phyloP scores from a whole-genome alignment of 2,888 invertebrate species.

The Crocallis elinguaria region DNA sequence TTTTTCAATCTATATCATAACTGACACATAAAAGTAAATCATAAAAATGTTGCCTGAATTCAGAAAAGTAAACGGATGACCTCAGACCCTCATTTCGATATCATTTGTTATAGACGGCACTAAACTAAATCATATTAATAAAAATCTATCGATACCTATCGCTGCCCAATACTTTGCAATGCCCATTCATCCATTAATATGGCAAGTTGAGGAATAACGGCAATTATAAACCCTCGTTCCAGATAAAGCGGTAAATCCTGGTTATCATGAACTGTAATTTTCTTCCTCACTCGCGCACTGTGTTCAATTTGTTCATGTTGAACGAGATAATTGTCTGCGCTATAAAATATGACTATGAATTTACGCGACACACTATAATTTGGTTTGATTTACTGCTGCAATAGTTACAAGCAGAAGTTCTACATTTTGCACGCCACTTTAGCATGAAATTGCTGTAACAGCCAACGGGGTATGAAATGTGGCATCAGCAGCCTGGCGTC shows the following conservation, averaged over 20 bases:
- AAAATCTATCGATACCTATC: neutral
- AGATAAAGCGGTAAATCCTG: slow-evolving; percentile 41
- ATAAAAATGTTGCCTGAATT: too few species aligned
- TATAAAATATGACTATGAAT: slow-evolving; percentile 60
- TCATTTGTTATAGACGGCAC: neutral
- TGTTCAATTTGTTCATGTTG: slow-evolving; percentile 54
- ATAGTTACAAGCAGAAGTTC: slow-evolving; percentile 56
- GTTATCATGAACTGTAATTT: slow-evolving; percentile 42
- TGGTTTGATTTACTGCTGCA: slow-evolving; percentile 65
- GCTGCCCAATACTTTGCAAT: slow-evolving; percentile 12
- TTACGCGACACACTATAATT: slow-evolving; percentile 60
- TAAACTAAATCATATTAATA: slow-evolving; percentile 1
- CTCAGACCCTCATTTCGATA: neutral
- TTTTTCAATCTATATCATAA: too few species aligned
- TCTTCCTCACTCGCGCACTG: slow-evolving; percentile 38
- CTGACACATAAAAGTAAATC: too few species aligned
- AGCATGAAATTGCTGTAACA: slow-evolving; percentile 55
- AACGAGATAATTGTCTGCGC: slow-evolving; percentile 64
- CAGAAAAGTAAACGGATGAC: too few species aligned
- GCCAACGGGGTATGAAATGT: slow-evolving; percentile 48
- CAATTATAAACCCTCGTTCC: slow-evolving; percentile 32
- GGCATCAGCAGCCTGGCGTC: slow-evolving; percentile 33
- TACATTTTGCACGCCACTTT: slow-evolving; percentile 62
- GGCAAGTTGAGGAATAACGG: slow-evolving; percentile 20
- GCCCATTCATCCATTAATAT: slow-evolving; percentile 21